Base-by-base conservation (phyloP, 2,888 invertebrate species). In the Ernsta delagoae region DNA sequence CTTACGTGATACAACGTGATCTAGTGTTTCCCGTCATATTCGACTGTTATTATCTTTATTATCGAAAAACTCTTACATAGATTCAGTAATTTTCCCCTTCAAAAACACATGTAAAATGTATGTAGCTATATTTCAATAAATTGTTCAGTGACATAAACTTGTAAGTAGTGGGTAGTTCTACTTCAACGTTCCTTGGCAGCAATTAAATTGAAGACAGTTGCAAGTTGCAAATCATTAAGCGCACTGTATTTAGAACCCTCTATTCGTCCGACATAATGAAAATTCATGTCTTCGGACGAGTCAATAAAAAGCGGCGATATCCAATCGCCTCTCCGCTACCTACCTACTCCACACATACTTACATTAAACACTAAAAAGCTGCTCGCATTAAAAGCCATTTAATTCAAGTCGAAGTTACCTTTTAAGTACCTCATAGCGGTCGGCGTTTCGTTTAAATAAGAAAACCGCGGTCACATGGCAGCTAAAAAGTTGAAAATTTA, bases 341-440 rank as follows among this genome's bases (percentile, higher is more conserved):
- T 24, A 24, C 24, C 24, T n/a, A n/a, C n/a, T 24, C 24, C 24
- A 24, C 24, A 24, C 24, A 24, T 41, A 69, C 69, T 53, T 41
- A 59, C 60, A 65, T 64, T 59, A 53, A 59, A 59, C 60, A 50
- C 45, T 61, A 45, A 77, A 79, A 78, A 74, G 74, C 74, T 74
- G 71, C 70, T 71, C 70, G 73, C 73, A 76, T 78, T 75, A 74
- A 75, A 75, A 59, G 70, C 75, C 76, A 75, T 79, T 79, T 78
- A 78, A 79, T 78, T 78, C 78, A 76, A 72, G 72, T 72, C 73
- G 74, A 9, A 43, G 9, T 9, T 76, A 75, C 79, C 78, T 79
- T 79, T 77, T 78, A 75, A 77, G 78, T 75, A 73, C 74, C 73
- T 72, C 76, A 73, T 61, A 39, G 56, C 56, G 61, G 45, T 56